Percentiles rank a stretch among this genome's conserved stretches.
phyloP scores from a whole-genome alignment of 2,797 vertebrate species.

The Acomys russatus region DNA sequence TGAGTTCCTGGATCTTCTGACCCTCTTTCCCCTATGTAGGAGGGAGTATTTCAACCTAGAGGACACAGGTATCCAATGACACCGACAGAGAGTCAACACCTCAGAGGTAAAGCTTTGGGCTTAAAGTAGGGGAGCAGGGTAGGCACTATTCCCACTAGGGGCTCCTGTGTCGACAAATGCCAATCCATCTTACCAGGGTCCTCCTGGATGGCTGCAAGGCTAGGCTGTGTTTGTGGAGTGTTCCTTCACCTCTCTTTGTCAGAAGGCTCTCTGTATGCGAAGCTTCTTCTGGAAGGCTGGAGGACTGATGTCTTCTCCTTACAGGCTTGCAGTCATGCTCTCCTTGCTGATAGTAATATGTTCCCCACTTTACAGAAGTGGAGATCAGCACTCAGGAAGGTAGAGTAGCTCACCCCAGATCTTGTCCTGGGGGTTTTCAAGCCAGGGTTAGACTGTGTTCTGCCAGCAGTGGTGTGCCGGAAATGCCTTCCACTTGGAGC shows the following conservation, averaged over 20 bases:
- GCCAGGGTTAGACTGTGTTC: not conserved
- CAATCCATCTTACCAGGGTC: not conserved
- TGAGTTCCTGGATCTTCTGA: not conserved
- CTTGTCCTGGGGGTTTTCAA: not conserved
- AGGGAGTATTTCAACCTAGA: not conserved
- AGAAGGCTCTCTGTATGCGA: not conserved
- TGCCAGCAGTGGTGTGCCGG: not conserved
- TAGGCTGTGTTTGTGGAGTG: not conserved
- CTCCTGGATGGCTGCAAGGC: not conserved
- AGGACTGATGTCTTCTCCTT: not conserved
- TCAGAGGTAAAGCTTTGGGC: not conserved
- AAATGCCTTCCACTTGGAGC: not conserved
- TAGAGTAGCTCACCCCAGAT: not conserved
- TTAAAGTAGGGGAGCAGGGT: not conserved
- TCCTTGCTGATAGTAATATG: not conserved
- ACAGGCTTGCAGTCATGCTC: not conserved
- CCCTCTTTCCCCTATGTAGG: too few species aligned
- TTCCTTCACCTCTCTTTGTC: not conserved
- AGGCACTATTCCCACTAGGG: not conserved
- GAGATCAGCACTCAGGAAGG: not conserved
- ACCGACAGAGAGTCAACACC: not conserved
- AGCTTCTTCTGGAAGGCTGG: not conserved
- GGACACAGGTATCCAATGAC: not conserved
- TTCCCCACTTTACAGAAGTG: not conserved
- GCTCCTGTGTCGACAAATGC: not conserved